Percentiles rank a stretch among this genome's conserved stretches.
Evolutionary conservation across 2,113 vertebrate species (phyloP).

Genomic region (Aphyosemion australe): DNA sequence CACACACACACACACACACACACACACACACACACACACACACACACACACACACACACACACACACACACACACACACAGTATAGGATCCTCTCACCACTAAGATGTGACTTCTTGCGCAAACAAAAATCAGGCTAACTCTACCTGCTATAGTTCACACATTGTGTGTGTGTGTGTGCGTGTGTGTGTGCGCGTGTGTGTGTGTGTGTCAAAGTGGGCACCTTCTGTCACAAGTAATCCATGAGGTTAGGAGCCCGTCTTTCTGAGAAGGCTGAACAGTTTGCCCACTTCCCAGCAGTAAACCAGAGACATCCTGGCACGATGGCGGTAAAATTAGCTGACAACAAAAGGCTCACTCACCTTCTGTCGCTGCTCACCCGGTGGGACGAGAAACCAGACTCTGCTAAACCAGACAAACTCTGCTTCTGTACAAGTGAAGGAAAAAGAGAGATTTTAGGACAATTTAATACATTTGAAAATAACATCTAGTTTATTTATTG

Average conservation of each 20-base stretch:
- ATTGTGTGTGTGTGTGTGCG: slow-evolving; percentile 16
- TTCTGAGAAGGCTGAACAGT: slow-evolving; percentile 19
- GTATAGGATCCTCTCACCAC: not conserved
- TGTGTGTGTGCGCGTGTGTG: slow-evolving; percentile 6
- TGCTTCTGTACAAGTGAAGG: slow-evolving; percentile 16
- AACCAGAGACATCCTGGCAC: slow-evolving; percentile 26
- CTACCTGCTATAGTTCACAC: no score
- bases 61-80: no score
- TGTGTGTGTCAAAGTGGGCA: slow-evolving; percentile 16
- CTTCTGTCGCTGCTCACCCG: slow-evolving; percentile 18
- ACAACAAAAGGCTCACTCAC: slow-evolving; percentile 9
- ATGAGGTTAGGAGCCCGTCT: slow-evolving; percentile 26
- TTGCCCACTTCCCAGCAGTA: slow-evolving; percentile 18
- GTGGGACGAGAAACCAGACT: slow-evolving; percentile 22
- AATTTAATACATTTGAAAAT: no score
- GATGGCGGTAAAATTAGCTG: slow-evolving; percentile 15
- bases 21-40: no score
- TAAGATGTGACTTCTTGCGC: not conserved
- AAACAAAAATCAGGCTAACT: slow-evolving; percentile 7
- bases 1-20: not conserved
- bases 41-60: no score
- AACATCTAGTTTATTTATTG: no score
- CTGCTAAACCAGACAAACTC: slow-evolving; percentile 8
- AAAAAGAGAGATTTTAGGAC: slow-evolving; percentile 2
- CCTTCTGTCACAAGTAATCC: slow-evolving; percentile 39